Evolutionary conservation across 2,797 vertebrate genomes (phyloP), one percentile per base, ranked within the genome.

Genomic region (Distichodus sexfasciatus): DNA sequence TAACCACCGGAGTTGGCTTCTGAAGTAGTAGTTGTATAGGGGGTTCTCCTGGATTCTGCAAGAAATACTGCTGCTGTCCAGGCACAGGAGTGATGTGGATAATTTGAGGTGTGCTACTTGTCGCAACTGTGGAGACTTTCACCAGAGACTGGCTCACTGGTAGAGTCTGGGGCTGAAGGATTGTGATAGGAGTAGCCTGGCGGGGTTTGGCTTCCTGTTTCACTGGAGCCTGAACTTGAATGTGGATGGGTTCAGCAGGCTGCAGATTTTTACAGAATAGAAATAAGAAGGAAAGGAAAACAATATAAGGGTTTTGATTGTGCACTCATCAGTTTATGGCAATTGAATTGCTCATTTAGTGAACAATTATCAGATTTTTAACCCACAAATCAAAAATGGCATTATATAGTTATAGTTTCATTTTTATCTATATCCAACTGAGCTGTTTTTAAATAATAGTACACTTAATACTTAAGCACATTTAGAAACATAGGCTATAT

Each of bases 221-320:
- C 14, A 88, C 83, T 58, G 90, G 90, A 54, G 91, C 82, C 54
- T 93, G 90, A 55, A 95, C 89, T 87, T 94, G 93, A 79, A 98
- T 88, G 74, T 89, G 87, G 77, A 94, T 88, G 6, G 93, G 85
- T 83, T 96, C 95, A 2, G 92, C 72, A 86, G 94, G 88, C 90
- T 86, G 46, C 12, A 33, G 7, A 47, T 43, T 38, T 23, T 1
- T 75, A 63, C 17, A 21, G 19, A 12, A 65, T 1, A 69, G 26
- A 57, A 17, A 46, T 8, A 19, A 23, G 17, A 17, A 1, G 36
- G 12, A 23, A 57, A 36, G 11, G 2, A 29, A 36, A 19, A 14
- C 33, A 17, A 3, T 6, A 19, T 8, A 54, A 54, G 15, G 10
- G 4, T 53, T 4, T 6, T 14, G 4, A 8, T 48, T 12, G 26